Conservation (phyloP, 2,113 vertebrate genomes). For the Asarcornis scutulata region DNA sequence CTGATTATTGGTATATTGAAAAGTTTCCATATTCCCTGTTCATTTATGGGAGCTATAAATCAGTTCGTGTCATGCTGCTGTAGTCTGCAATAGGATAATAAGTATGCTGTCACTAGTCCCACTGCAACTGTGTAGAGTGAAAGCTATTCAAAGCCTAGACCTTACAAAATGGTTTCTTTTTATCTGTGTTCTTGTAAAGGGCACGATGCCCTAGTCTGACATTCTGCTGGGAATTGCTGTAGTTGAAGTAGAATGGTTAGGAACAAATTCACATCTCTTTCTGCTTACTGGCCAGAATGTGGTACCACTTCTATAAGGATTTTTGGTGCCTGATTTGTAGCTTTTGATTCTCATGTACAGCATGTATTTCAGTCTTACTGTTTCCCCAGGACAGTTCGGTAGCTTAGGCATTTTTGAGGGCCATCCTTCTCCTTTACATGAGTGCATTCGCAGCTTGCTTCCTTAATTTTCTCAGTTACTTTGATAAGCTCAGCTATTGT, state of each 20-base stretch:
- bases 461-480: background rate
- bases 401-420: background rate
- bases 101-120: background rate
- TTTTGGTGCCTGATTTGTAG: background rate
- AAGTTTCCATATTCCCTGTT: background rate
- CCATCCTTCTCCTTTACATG: background rate
- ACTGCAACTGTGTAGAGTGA: background rate
- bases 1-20: background rate
- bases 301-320: background rate
- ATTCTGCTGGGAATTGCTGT: background rate
- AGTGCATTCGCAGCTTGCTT: background rate
- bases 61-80: rapidly evolving
- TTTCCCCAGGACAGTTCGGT: background rate
- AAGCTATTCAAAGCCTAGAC: background rate
- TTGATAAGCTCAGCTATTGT: background rate
- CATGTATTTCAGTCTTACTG: background rate
- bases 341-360: background rate
- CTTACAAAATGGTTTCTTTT: background rate
- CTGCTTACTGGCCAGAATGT: background rate
- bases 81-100: background rate
- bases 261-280: background rate
- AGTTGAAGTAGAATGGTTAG: background rate
- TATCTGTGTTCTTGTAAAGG: background rate
- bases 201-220: background rate
- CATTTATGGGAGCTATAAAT: background rate